Evolutionary conservation across 2,113 vertebrate species (phyloP), one percentile per base, ranked within the genome.

Genomic region (Cinclus mexicanus): DNA sequence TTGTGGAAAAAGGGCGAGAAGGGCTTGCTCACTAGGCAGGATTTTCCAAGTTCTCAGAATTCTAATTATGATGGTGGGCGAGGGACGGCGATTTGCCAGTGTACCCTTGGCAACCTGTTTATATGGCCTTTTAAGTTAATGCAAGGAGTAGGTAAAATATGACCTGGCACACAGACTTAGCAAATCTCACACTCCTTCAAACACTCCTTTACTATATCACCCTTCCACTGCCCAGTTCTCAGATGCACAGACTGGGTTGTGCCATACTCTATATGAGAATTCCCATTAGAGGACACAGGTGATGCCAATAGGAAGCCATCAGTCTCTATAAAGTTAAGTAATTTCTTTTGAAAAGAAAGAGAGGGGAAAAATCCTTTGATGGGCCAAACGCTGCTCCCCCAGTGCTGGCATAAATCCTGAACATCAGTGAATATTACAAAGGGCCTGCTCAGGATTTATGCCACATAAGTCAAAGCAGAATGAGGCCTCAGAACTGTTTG

Each of bases 21-120:
- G 29, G 42, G 31, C 78, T 96, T 93, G 81, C 70, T 95, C 88
- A 82, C 92, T 65, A 70, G 65, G 94, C 41, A 60, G 50, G 56
- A 91, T 95, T 95, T 94, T 97, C 93, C 95, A 97, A 90, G 93
- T 96, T 97, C 92, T 97, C 92, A 90, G 78, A 94, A 82, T 90
- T 90, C 86, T 94, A 96, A 96, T 96, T 95, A 97, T 70, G 93
- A 96, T 69, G 70, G 89, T 90, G 91, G 97, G 93, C 79, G 95
- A 97, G 63, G 75, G 92, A 76, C 59, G 76, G 89, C 49, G 4
- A 44, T 71, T 94, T 96, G 96, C 97, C 97, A 96, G 92, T 22
- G 10, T 72, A 93, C 91, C 91, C 91, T 94, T 98, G 96, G 92
- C 94, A 97, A 91, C 74, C 13, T 35, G 69, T 87, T 97, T 81